These are phyloP conservation scores for Leptinotarsa juncta DNA, from an alignment of 2,888 invertebrate species.

Conservation along the genomic window DNA sequence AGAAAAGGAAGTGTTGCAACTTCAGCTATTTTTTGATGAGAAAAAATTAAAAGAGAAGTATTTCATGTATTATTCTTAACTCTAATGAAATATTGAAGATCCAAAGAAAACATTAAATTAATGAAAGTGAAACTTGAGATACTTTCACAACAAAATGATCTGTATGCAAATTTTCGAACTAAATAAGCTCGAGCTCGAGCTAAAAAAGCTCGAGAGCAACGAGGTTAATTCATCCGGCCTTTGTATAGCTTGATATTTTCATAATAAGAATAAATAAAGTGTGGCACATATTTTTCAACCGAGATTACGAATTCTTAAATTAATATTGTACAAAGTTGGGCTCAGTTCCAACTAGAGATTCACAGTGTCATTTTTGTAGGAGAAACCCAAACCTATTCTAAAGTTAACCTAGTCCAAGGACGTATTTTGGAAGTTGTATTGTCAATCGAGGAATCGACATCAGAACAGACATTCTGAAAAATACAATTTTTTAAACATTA, in stretches of 20 bases:
- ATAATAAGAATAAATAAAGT: not conserved
- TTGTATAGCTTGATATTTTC: no score
- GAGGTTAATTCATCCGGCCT: no score
- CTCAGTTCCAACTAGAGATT: not conserved
- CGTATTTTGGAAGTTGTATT: conserved; percentile 86
- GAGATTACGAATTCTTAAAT: conserved; percentile 11
- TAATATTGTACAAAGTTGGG: conserved; percentile 15
- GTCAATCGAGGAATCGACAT: conserved; percentile 88
- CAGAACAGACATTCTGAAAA: conserved; percentile 83
- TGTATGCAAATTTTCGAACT: no score
- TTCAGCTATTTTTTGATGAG: not conserved
- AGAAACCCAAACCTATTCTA: not conserved
- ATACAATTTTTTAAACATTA: no score
- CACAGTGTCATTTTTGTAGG: not conserved
- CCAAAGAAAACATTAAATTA: no score
- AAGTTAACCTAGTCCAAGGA: conserved; percentile 79
- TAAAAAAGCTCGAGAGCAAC: no score
- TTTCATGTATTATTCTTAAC: no score
- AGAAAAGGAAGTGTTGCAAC: not conserved
- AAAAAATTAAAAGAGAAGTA: no score
- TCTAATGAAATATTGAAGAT: no score
- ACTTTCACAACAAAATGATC: no score
- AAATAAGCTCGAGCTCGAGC: no score
- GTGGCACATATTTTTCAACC: conserved; percentile 10
- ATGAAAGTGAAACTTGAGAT: no score